Conservation (phyloP, 2,888 invertebrate genomes). For the Drosophila yooni region DNA sequence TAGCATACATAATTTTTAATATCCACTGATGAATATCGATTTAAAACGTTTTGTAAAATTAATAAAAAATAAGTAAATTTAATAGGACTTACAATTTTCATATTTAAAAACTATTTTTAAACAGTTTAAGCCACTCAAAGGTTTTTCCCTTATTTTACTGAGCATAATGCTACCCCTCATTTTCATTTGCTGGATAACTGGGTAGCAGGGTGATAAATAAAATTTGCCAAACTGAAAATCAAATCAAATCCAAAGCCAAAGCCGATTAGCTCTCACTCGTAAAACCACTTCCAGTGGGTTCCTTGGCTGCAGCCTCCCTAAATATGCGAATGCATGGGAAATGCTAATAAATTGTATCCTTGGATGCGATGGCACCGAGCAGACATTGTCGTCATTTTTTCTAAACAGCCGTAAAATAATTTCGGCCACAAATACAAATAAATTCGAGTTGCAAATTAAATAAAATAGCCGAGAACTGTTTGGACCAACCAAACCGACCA, state of each 20-base stretch:
- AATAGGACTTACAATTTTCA: not conserved
- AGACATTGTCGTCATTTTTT: constrained; percentile 50
- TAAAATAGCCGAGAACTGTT: constrained; percentile 61
- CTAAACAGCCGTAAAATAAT: constrained; percentile 83
- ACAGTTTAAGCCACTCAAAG: not conserved
- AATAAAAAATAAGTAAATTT: not conserved
- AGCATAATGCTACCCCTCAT: not conserved
- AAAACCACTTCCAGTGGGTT: not conserved
- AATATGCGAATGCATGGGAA: constrained; percentile 45
- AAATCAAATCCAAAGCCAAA: constrained; percentile 36
- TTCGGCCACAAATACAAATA: constrained; percentile 76
- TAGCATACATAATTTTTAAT: not conserved
- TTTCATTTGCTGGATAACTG: not conserved
- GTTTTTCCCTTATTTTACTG: not conserved
- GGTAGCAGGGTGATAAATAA: constrained; percentile 6
- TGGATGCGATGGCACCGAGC: constrained; percentile 40
- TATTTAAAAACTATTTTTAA: not conserved
- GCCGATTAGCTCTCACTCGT: constrained; percentile 9
- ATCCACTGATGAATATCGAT: not conserved
- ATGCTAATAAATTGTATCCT: constrained; percentile 60
- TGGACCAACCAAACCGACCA: constrained; percentile 8
- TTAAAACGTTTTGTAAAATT: not conserved
- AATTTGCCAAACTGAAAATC: constrained; percentile 35
- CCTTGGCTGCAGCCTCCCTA: constrained; percentile 14
- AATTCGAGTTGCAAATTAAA: constrained; percentile 70